These are phyloP conservation scores for Drosophila neonasuta DNA, from an alignment of 2,888 invertebrate genomes.

Conservation along the genomic window DNA sequence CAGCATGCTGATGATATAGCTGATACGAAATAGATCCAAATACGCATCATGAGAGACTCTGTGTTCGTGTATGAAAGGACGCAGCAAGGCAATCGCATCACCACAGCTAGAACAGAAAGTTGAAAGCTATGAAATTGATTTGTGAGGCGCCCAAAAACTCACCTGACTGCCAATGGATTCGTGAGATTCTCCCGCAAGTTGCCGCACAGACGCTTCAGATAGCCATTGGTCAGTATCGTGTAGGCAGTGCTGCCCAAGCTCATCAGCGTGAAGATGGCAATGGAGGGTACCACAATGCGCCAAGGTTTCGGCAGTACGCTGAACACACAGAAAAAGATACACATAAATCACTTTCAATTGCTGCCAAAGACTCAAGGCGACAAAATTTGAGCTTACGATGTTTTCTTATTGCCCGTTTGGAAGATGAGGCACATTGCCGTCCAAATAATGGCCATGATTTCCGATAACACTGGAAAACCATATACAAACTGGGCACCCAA, in stretches of 20 bases:
- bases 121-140: neutral
- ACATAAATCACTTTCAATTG: neutral
- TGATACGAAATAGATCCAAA: slow-evolving; percentile 68
- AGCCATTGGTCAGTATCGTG: slow-evolving; percentile 71
- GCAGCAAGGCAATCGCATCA: slow-evolving; percentile 75
- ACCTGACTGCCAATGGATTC: slow-evolving; percentile 72
- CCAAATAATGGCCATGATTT: slow-evolving; percentile 79
- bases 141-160: neutral
- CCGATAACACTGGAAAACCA: slow-evolving; percentile 77
- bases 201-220: slow-evolving; percentile 68
- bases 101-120: slow-evolving; percentile 63
- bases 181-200: slow-evolving; percentile 67
- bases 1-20: slow-evolving; percentile 69
- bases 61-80: slow-evolving; percentile 73
- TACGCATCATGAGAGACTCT: slow-evolving; percentile 70
- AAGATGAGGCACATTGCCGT: slow-evolving; percentile 80
- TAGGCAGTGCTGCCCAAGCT: slow-evolving; percentile 67
- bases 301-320: slow-evolving; percentile 81
- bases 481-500: slow-evolving; percentile 75
- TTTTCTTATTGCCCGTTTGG: slow-evolving; percentile 78
- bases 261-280: slow-evolving; percentile 77
- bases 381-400: slow-evolving; percentile 60
- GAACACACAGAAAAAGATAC: slow-evolving; percentile 1
- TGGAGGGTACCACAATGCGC: slow-evolving; percentile 80
- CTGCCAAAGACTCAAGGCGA: slow-evolving; percentile 1